Percentiles rank a stretch among this genome's conserved stretches.
These are phyloP conservation scores for Hippopotamus amphibius DNA, from an alignment of 2,113 vertebrate genomes.

Conservation along the genomic window DNA sequence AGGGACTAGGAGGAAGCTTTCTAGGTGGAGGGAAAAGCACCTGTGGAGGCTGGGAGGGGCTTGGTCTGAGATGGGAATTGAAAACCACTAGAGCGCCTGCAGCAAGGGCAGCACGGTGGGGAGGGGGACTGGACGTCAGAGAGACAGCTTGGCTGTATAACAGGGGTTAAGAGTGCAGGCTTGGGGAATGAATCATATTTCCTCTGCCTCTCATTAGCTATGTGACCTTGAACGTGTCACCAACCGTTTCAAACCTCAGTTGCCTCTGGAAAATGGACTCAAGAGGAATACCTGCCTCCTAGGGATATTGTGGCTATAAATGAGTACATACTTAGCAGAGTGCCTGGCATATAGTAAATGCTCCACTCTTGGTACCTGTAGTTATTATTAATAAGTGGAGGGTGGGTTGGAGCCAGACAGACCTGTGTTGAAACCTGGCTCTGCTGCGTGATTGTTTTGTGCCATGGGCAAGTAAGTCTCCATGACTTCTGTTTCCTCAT, in stretches of 20 bases:
- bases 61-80: background rate
- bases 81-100: background rate
- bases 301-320: background rate
- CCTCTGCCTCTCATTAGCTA: background rate
- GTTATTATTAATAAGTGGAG: too few species aligned
- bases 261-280: constrained; percentile 18
- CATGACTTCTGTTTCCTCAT: background rate
- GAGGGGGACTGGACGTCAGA: background rate
- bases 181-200: background rate
- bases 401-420: background rate
- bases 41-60: background rate
- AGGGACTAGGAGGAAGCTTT: background rate
- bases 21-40: background rate
- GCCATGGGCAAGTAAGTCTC: background rate
- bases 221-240: background rate
- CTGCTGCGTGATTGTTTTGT: background rate
- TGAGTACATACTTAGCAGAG: background rate
- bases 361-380: background rate
- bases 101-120: accelerated
- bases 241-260: background rate
- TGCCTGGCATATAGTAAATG: background rate
- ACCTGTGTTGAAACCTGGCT: background rate
- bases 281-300: background rate
- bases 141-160: background rate
- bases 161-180: background rate